phyloP scores from a whole-genome alignment of 2,797 vertebrate species.

The Mormyrops boulengeri region DNA sequence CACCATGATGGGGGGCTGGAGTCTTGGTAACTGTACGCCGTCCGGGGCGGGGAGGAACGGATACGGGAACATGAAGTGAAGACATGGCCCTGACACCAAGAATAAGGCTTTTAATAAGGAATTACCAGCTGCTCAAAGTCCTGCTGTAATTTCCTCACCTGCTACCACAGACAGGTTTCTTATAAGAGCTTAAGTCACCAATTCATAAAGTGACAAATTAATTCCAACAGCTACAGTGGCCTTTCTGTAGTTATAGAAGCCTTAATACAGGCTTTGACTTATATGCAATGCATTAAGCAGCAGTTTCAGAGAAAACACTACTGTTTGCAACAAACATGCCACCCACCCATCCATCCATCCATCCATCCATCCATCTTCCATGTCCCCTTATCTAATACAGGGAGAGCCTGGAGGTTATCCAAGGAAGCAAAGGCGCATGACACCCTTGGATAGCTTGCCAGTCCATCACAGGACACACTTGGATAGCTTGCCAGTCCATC shows the following conservation, averaged over 20 bases:
- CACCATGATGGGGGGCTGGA: neutral
- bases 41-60: neutral
- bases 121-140: neutral
- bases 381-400: neutral
- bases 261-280: neutral
- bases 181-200: neutral
- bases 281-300: neutral
- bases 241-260: neutral
- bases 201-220: neutral
- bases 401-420: neutral
- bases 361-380: neutral
- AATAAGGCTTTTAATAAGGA: neutral
- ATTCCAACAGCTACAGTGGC: neutral
- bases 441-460: neutral
- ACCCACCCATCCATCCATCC: neutral
- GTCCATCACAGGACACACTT: neutral
- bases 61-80: neutral
- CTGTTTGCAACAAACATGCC: neutral
- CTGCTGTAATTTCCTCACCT: neutral
- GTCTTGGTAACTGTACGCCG: neutral
- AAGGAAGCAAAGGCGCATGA: neutral
- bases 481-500: neutral
- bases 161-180: neutral
- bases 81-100: neutral
- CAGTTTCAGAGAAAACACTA: neutral